Evolutionary conservation across 2,797 vertebrate species (phyloP).

Genomic region (Amblyraja radiata): DNA sequence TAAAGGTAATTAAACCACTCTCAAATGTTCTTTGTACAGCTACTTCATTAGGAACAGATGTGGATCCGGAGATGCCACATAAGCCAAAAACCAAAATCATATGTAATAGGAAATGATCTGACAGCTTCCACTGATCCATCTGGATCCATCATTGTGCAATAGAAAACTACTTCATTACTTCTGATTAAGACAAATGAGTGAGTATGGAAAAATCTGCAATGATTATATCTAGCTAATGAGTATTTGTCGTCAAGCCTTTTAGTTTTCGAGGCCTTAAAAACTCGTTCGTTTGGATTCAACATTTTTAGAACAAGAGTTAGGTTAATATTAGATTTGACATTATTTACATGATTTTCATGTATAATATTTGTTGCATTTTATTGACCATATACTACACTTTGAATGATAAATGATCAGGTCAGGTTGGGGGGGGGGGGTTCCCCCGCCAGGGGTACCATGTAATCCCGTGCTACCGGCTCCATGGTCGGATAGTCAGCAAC

Average conservation of each 20-base stretch:
- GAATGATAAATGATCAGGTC: neutral
- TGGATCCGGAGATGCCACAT: slow-evolving; percentile 30
- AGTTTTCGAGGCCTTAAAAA: neutral
- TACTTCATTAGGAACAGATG: slow-evolving; percentile 37
- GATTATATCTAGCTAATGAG: slow-evolving; percentile 31
- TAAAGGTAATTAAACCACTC: slow-evolving; percentile 32
- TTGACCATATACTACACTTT: neutral
- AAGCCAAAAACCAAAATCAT: slow-evolving; percentile 35
- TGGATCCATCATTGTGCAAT: slow-evolving; percentile 15
- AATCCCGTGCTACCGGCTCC: no score
- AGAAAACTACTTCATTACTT: slow-evolving; percentile 37
- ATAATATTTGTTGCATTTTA: neutral
- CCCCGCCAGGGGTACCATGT: no score
- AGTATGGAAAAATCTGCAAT: slow-evolving; percentile 17
- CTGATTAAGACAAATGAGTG: slow-evolving; percentile 34
- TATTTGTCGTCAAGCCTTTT: slow-evolving; percentile 16
- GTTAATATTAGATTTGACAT: neutral
- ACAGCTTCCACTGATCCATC: slow-evolving; percentile 28
- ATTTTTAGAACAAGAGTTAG: neutral
- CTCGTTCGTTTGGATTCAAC: neutral
- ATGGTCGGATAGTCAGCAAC: no score
- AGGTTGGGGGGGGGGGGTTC: no score
- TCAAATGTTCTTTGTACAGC: slow-evolving; percentile 35
- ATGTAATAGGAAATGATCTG: slow-evolving; percentile 35
- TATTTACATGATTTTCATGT: neutral